These are phyloP conservation scores for Excalfactoria chinensis DNA, from an alignment of 2,113 vertebrate species.

Conservation along the genomic window DNA sequence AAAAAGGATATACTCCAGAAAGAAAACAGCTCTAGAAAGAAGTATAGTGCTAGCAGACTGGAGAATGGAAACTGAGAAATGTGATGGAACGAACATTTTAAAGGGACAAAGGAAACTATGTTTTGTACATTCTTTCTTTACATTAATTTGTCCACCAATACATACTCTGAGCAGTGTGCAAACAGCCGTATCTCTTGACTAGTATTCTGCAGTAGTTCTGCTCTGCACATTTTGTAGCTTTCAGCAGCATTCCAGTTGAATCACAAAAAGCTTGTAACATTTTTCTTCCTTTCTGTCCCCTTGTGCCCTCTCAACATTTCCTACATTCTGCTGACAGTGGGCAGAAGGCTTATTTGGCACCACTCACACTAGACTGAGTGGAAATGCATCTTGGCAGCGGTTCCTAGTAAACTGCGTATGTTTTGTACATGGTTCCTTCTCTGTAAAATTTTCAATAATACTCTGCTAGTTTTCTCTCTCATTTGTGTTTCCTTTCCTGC, in stretches of 20 bases:
- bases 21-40: background rate
- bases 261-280: background rate
- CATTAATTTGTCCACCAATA: background rate
- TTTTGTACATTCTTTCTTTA: background rate
- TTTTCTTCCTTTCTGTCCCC: conserved; percentile 4
- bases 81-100: background rate
- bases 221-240: background rate
- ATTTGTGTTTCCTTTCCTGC: background rate
- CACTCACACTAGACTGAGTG: background rate
- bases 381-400: conserved; percentile 30
- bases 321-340: background rate
- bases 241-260: background rate
- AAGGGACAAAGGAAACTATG: background rate
- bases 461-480: background rate
- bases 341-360: conserved; percentile 37
- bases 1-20: background rate
- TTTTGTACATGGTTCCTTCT: background rate
- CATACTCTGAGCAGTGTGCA: background rate
- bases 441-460: conserved; percentile 10
- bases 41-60: background rate
- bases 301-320: background rate
- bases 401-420: background rate
- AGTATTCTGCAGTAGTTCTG: background rate
- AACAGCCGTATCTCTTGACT: background rate
- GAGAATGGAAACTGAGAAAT: background rate